A percentile compares a stretch with the other conserved stretches of the same genome.
Evolutionary conservation across 2,888 invertebrate genomes (phyloP).

Genomic region (Parasteatoda lunata): DNA sequence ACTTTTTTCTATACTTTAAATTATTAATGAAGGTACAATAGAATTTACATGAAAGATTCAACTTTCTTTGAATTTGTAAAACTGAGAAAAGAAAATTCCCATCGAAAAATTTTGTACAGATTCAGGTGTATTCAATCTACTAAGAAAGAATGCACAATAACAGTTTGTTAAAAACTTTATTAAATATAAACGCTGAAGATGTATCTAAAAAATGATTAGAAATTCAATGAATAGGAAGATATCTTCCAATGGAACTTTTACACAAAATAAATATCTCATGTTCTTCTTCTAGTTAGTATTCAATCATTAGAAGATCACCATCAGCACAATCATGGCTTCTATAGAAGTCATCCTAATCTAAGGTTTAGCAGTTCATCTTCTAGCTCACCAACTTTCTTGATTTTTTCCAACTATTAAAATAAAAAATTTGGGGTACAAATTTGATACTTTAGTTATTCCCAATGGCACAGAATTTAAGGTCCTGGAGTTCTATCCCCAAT

Average conservation of each 20-base stretch:
- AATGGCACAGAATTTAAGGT: too few species aligned
- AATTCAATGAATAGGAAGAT: not conserved
- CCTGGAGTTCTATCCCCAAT: not conserved
- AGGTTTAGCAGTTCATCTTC: slow-evolving; percentile 48
- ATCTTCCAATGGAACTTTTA: too few species aligned
- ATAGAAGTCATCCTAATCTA: slow-evolving; percentile 28
- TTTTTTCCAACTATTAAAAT: slow-evolving; percentile 45
- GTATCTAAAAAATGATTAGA: not conserved
- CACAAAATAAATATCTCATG: too few species aligned
- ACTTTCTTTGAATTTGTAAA: too few species aligned
- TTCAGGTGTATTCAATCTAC: too few species aligned
- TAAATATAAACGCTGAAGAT: not conserved
- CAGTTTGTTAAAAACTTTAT: not conserved
- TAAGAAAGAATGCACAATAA: not conserved
- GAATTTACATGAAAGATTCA: too few species aligned
- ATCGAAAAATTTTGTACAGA: too few species aligned
- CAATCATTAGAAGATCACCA: not conserved
- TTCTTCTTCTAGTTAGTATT: not conserved
- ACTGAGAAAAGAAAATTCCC: too few species aligned
- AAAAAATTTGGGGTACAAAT: not conserved
- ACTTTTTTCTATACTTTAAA: too few species aligned
- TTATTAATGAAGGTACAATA: too few species aligned
- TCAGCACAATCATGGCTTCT: not conserved
- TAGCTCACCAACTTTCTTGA: slow-evolving; percentile 49
- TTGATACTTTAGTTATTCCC: not conserved